Conservation (phyloP, 2,888 invertebrate species). For the Macaria liturata region DNA sequence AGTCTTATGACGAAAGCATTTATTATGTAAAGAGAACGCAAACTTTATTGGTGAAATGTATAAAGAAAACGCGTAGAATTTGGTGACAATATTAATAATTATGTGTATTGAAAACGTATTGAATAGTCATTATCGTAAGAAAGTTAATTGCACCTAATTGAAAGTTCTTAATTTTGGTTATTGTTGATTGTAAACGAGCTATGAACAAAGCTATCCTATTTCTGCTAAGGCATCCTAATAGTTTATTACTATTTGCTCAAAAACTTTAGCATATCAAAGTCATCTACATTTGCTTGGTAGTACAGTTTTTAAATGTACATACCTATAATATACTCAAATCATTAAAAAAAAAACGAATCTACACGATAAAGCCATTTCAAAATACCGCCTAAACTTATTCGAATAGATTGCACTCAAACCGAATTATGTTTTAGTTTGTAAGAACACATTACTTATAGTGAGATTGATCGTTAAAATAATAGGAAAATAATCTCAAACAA, state of each 20-base stretch:
- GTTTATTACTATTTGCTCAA: slow-evolving; percentile 18
- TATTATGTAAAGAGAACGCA: slow-evolving; percentile 39
- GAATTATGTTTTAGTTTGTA: slow-evolving; percentile 29
- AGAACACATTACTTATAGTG: not conserved
- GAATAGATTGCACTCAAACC: slow-evolving; percentile 13
- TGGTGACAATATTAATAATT: slow-evolving; percentile 19
- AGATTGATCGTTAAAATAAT: too few species aligned
- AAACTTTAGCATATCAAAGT: slow-evolving; percentile 8
- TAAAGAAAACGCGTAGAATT: slow-evolving; percentile 12
- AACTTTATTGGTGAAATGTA: not conserved
- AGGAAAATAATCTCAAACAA: too few species aligned
- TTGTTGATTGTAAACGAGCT: too few species aligned
- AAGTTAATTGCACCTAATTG: slow-evolving; percentile 3
- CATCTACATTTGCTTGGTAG: not conserved
- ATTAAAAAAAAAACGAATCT: slow-evolving; percentile 18
- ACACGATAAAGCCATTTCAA: slow-evolving; percentile 16
- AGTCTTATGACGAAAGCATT: slow-evolving; percentile 61
- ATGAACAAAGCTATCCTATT: too few species aligned
- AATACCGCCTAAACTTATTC: slow-evolving; percentile 30
- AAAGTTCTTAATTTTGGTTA: not conserved
- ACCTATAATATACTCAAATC: not conserved
- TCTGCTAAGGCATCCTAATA: too few species aligned
- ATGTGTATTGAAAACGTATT: not conserved
- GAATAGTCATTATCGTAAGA: slow-evolving; percentile 2
- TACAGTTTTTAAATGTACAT: too few species aligned